Evolutionary conservation across 2,888 invertebrate genomes (phyloP), one percentile per base, ranked within the genome.

Genomic region (Epistrophella euchroma): DNA sequence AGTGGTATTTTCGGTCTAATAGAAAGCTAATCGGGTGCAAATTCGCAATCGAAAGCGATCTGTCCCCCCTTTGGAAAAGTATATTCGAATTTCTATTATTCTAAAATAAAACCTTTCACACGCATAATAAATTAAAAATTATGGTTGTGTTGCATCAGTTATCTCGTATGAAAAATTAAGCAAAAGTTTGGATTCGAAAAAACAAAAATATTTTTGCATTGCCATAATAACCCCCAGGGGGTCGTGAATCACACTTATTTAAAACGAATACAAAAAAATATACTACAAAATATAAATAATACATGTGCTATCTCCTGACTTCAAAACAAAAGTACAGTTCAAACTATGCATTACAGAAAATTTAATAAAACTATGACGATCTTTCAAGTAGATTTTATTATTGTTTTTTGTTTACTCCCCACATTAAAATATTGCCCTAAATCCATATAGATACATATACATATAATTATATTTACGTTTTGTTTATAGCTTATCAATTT

Each of bases 371-470:
- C 32, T 32, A 32, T 55, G 17, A 32, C 55, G 55, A 11, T 17
- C 28, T 32, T 55, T 4, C 5, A 10, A 55, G 11, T 50, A 37
- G 3, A 13, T 13, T 4, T 35, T 43, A 28, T 43, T 62, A 22
- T 60, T 60, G 19, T 22, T 64, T 64, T 40, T 64, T 52, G 52
- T 52, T 68, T 68, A 68, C 68, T 50, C 52, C n/a, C 10, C 13
- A 15, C 13, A 64, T 43, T 40, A 28, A n/a, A 32, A 68, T 17
- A 22, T 22, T 60, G 60, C 32, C 37, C 60, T 60, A 40, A 60
- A 60, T 32, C 32, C 7, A 32, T 25, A 25, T 25, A 25, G 2
- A 4, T 32, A 32, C 32, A 32, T 32, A 32, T 9, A 7, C 40
- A 60, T 1, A 35, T 17, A 10, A 2, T 1, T 22, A 6, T 6